Evolutionary conservation across 2,888 invertebrate species (phyloP), one percentile per base, ranked within the genome.

Genomic region (Leptarthrus brevirostris): DNA sequence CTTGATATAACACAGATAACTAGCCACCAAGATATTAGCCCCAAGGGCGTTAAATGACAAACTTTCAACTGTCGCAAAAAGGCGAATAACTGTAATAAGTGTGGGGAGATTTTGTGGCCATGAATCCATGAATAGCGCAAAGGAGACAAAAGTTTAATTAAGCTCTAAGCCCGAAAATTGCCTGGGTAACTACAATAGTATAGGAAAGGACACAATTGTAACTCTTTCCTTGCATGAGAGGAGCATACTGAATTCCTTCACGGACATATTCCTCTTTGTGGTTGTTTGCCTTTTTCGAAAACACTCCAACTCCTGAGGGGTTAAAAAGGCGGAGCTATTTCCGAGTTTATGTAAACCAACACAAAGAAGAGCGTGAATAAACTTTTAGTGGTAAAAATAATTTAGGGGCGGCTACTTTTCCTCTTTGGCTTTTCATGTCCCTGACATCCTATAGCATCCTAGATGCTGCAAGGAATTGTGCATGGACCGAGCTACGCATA

Each of bases 111-210:
- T 30, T 10, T 14, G 24, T 26, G n/a, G 49, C 44, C 26, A 12
- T 8, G 1, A 3, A n/a, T n/a, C n/a, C n/a, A 4, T 30, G 30
- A 22, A 16, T 40, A 18, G 5, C 8, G 10, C 18, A 52, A n/a
- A n/a, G 52, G 52, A 34, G 70, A 49, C 52, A 70, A 52, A 70
- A 70, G 52, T 75, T 75, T 75, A 69, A 75, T 75, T 75, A 73
- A 75, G 75, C 75, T 75, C 30, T 26, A 18, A 44, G 24, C 73
- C 30, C 44, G 52, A 40, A 36, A 72, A 44, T 44, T 71, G 61
- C 34, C 20, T 24, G 24, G 44, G 3, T 66, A 26, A 66, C 30
- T 6, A 44, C 16, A 47, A 10, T 26, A 47, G 47, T n/a, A 44
- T 8, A 16, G 14, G 66, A 44, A 47, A 40, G 22, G 12, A 34